phyloP scores from a whole-genome alignment of 2,113 vertebrate species.

The Platysteira castanea region DNA sequence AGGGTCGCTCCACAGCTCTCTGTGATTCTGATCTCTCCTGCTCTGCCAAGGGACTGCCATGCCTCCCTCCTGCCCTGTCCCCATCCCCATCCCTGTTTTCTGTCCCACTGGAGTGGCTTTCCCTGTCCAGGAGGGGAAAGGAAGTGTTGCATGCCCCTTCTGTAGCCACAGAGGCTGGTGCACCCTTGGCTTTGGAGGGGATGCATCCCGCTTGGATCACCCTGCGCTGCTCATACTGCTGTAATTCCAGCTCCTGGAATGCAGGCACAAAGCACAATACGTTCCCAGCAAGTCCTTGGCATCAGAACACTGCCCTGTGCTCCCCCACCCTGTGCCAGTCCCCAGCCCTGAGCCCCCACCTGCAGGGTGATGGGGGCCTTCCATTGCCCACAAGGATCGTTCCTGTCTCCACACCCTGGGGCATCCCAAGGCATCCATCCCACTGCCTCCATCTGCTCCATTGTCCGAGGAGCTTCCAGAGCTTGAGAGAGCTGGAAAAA shows the following conservation, averaged over 20 bases:
- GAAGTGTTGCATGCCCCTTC: not conserved
- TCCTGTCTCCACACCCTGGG: not conserved
- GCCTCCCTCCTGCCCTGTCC: no score
- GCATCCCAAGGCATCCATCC: not conserved
- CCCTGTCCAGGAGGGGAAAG: not conserved
- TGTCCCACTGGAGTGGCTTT: not conserved
- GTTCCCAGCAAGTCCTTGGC: not conserved
- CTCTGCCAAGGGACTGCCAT: not conserved
- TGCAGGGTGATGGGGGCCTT: not conserved
- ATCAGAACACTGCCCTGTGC: rapidly evolving
- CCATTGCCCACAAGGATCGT: rapidly evolving
- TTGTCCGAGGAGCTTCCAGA: rapidly evolving
- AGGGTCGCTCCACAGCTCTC: not conserved
- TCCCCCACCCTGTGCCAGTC: not conserved
- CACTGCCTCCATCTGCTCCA: not conserved
- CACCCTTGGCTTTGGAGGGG: not conserved
- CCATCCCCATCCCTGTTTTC: not conserved
- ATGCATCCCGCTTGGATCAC: not conserved
- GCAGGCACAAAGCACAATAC: not conserved
- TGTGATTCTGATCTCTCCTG: not conserved
- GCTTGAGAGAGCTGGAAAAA: not conserved
- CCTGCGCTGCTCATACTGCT: not conserved
- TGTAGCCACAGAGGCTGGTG: not conserved
- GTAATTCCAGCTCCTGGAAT: not conserved
- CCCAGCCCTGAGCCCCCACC: not conserved